Percentiles rank a stretch among this genome's conserved stretches.
These are phyloP conservation scores for Phylloscopus trochilus DNA, from an alignment of 2,113 vertebrate species.

Conservation along the genomic window DNA sequence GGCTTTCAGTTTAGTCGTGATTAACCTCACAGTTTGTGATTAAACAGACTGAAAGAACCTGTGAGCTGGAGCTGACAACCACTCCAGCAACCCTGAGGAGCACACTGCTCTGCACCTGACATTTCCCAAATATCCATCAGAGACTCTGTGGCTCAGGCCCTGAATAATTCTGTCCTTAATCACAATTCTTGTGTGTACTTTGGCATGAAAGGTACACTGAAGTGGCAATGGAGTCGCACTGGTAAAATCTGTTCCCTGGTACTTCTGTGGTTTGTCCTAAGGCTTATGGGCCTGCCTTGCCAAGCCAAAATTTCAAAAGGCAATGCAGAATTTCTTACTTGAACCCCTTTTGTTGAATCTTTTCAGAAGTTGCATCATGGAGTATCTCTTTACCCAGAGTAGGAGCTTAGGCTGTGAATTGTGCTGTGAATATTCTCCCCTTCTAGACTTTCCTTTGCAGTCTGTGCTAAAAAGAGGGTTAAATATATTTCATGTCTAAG, in stretches of 20 bases:
- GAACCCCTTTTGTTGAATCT: neutral
- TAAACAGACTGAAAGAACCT: neutral
- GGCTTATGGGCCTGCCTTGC: neutral
- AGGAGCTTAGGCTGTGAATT: neutral
- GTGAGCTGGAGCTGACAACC: neutral
- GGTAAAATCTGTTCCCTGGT: neutral
- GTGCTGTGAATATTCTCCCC: fast-evolving
- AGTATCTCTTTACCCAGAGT: neutral
- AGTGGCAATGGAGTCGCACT: neutral
- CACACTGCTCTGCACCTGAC: neutral
- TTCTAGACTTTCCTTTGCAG: neutral
- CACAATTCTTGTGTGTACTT: neutral
- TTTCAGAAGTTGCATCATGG: neutral
- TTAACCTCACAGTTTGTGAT: neutral
- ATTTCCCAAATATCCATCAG: neutral
- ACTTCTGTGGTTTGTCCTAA: neutral
- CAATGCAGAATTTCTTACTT: neutral
- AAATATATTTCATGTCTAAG: neutral
- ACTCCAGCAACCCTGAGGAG: neutral
- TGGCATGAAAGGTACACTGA: neutral
- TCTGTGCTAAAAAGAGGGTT: neutral
- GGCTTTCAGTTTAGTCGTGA: neutral
- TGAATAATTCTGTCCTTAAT: neutral
- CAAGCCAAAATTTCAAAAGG: neutral
- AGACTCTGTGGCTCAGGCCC: neutral